Evolutionary conservation across 2,797 vertebrate species (phyloP), one percentile per base, ranked within the genome.

Genomic region (Sorex maritimensis): DNA sequence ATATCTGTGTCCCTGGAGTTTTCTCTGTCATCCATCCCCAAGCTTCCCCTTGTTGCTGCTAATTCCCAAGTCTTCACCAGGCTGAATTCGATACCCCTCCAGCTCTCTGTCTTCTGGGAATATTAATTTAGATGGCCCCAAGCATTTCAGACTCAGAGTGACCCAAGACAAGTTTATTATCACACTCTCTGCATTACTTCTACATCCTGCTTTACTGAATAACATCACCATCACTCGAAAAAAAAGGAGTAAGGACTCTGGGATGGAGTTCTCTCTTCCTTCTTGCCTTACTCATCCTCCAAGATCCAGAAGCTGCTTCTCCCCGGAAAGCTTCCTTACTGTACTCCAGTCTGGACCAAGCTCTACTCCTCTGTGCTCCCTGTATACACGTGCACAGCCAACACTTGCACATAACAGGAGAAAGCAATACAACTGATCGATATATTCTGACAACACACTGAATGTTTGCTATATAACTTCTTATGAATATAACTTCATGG

Each of bases 401-500:
- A 61, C 38, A 14, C n/a, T 58, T 11, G 52, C 3, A 10, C 44
- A 26, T 0, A 0, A 12, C 15, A 34, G 21, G 17, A n/a, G 34
- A 15, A 34, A 15, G 11, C 8, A 17, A 6, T 30, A 15, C 24
- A 74, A 44, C 4, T 41, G 46, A 38, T 9, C 72, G 46, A 38
- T 9, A 49, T 11, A 38, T 15, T 86, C 15, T 90, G 77, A 87
- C 2, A 77, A 79, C 14, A 71, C 34, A 44, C 34, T 38, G 28
- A 81, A 23, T 7, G 81, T 69, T 83, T 79, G 26, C n/a, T 89
- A 79, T 24, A 65, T 6, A 85, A 65, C 19, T 92, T 93, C n/a
- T 92, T 68, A 46, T 6, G 24, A 69, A 82, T 41, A 69, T 21
- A 80, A 92, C 49, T 81, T 80, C 10, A 6, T 21, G 17, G 10